Conservation (phyloP, 2,113 vertebrate species). For the Oryzias javanicus region DNA sequence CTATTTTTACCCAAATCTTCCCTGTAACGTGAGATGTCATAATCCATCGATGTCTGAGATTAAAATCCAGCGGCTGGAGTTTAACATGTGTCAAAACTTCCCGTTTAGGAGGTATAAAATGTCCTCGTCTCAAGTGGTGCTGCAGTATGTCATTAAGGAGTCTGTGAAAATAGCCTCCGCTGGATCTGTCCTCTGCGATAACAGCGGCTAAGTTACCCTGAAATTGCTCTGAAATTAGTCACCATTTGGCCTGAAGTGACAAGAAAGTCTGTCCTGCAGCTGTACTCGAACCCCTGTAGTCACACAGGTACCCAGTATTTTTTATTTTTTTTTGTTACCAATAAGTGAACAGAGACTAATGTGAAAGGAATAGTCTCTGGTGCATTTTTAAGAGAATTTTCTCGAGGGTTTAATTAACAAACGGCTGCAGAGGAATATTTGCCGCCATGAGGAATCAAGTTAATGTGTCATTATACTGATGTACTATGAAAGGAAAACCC, state of each 20-base stretch:
- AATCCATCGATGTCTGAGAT: neutral
- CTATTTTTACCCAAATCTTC: no score
- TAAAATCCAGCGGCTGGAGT: constrained; percentile 14
- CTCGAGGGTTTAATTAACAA: no score
- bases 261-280: constrained; percentile 17
- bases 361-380: neutral
- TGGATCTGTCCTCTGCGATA: constrained; percentile 23
- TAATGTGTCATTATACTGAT: no score
- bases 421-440: no score
- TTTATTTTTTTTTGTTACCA: no score
- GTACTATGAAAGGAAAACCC: no score
- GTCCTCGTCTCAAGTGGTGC: neutral
- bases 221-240: constrained; percentile 41
- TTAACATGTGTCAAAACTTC: constrained; percentile 2
- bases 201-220: constrained; percentile 32
- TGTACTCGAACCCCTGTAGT: constrained; percentile 7
- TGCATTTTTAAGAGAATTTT: no score
- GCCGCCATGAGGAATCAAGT: no score
- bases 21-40: no score
- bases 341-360: neutral
- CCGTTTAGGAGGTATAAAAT: constrained; percentile 12
- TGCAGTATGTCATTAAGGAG: constrained; percentile 17
- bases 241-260: constrained; percentile 19
- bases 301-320: constrained; percentile 1
- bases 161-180: constrained; percentile 9